Evolutionary conservation across 2,888 invertebrate genomes (phyloP).

Genomic region (Lutraria lutraria): DNA sequence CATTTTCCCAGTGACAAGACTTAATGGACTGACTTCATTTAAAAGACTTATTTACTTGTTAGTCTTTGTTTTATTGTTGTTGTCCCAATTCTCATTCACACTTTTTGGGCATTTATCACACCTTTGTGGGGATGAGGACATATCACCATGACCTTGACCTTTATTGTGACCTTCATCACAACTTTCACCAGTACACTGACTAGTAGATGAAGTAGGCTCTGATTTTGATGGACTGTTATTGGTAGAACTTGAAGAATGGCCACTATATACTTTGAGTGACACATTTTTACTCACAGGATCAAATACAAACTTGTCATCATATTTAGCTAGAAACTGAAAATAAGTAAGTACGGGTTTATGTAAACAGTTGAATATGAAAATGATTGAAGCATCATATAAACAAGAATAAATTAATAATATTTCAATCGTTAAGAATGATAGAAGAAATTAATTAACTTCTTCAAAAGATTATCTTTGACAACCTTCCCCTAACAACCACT

Average conservation of each 20-base stretch:
- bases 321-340: conserved; percentile 82
- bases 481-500: no score
- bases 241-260: conserved; percentile 1
- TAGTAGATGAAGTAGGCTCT: not conserved
- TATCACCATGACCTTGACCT: not conserved
- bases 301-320: conserved; percentile 80
- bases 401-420: no score
- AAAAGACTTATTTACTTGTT: not conserved
- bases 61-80: not conserved
- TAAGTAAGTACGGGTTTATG: not conserved
- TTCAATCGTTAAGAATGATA: no score
- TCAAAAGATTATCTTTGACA: no score
- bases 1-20: no score
- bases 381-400: no score
- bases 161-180: not conserved
- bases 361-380: no score
- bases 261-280: conserved; percentile 48
- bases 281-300: conserved; percentile 77
- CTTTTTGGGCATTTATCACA: conserved; percentile 35
- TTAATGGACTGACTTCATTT: not conserved
- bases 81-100: conserved; percentile 40
- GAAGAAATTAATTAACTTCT: no score
- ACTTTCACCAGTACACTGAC: not conserved
- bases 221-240: conserved; percentile 25
- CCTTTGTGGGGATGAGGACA: conserved; percentile 2